phyloP scores from a whole-genome alignment of 2,888 invertebrate species.

The Harpalus rubripes region DNA sequence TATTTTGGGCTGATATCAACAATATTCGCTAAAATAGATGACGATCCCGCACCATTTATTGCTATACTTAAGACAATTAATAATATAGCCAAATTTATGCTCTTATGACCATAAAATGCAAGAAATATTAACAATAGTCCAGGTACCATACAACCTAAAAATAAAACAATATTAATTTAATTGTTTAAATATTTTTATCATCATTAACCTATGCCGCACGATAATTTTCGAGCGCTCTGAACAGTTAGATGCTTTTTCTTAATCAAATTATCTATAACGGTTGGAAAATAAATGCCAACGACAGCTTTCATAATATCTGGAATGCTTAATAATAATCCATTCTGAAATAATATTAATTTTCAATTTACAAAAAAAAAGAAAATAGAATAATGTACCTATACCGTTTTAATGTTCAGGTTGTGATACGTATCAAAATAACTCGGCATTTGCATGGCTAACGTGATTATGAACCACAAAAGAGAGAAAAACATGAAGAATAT shows the following conservation, averaged over 20 bases:
- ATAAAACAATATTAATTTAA: background rate
- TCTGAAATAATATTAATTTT: slow-evolving; percentile 8
- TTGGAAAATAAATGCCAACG: slow-evolving; percentile 51
- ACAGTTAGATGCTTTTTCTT: slow-evolving; percentile 22
- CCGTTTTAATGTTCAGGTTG: slow-evolving; percentile 51
- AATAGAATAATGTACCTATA: slow-evolving; percentile 3
- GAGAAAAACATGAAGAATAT: slow-evolving; percentile 40
- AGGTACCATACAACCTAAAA: slow-evolving; percentile 38
- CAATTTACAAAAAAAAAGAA: background rate
- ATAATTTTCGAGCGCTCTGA: slow-evolving; percentile 32
- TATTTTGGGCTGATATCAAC: slow-evolving; percentile 55
- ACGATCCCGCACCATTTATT: slow-evolving; percentile 45
- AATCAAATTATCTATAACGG: slow-evolving; percentile 40
- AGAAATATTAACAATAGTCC: slow-evolving; percentile 43
- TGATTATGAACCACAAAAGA: slow-evolving; percentile 46
- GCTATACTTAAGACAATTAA: slow-evolving; percentile 29
- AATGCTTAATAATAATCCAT: slow-evolving; percentile 39
- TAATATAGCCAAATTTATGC: slow-evolving; percentile 14
- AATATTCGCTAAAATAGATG: slow-evolving; percentile 48
- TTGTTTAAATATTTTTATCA: background rate
- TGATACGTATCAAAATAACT: slow-evolving; percentile 50
- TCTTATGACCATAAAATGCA: slow-evolving; percentile 20
- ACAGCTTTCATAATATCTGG: slow-evolving; percentile 40
- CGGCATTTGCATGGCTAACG: slow-evolving; percentile 55
- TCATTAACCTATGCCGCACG: slow-evolving; percentile 16